These are phyloP conservation scores for Tretioscincus oriximinensis DNA, from an alignment of 2,113 vertebrate genomes.

Conservation along the genomic window DNA sequence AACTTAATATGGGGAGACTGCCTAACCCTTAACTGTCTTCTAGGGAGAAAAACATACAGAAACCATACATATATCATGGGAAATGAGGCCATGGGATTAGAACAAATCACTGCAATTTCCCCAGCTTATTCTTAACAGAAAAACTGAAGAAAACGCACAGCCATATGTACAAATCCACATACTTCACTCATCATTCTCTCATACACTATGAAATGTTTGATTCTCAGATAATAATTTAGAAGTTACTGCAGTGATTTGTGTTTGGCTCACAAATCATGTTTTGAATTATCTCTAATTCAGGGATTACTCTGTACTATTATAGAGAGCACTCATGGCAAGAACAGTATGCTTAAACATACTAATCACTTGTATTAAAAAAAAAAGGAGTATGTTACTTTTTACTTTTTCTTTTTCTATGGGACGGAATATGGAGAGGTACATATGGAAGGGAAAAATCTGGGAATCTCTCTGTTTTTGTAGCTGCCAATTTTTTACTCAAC, in stretches of 20 bases:
- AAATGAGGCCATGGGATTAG: neutral
- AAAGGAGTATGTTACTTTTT: neutral
- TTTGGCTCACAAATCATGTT: accelerated
- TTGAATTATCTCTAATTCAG: accelerated
- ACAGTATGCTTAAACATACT: neutral
- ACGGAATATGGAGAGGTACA: neutral
- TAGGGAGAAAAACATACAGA: neutral
- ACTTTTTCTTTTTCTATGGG: neutral
- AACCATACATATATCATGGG: accelerated
- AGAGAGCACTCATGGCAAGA: neutral
- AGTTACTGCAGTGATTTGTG: accelerated
- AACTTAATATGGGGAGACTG: neutral
- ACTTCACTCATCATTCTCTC: too few relatives aligned
- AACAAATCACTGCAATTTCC: neutral
- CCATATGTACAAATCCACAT: neutral
- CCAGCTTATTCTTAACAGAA: neutral
- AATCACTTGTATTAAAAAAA: neutral
- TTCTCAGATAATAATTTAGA: neutral
- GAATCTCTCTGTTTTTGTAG: neutral
- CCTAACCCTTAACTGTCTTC: neutral
- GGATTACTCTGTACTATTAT: neutral
- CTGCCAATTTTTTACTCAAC: conserved; percentile 7
- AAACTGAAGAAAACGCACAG: neutral
- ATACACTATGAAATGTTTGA: neutral
- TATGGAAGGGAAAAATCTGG: neutral